phyloP scores from a whole-genome alignment of 2,888 invertebrate species.

The Acleris literana region DNA sequence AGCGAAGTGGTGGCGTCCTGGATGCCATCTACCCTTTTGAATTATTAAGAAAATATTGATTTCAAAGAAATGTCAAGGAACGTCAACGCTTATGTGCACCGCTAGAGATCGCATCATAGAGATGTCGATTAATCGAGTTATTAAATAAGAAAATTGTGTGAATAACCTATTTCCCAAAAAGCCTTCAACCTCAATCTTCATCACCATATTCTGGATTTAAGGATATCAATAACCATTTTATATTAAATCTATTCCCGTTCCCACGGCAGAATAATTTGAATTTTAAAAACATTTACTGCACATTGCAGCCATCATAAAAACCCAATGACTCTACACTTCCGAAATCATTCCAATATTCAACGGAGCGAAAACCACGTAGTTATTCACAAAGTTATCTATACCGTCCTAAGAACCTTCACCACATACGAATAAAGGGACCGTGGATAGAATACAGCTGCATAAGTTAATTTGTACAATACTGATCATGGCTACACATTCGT shows the following conservation, averaged over 20 bases:
- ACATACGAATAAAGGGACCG: not conserved
- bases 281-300: constrained; percentile 10
- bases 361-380: constrained; percentile 31
- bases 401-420: not conserved
- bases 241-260: not conserved
- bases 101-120: too few species aligned
- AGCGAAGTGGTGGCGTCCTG: too few species aligned
- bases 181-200: too few species aligned
- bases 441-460: constrained; percentile 5
- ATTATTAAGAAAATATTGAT: too few species aligned
- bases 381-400: constrained; percentile 16
- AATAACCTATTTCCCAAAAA: too few species aligned
- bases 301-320: constrained; percentile 11
- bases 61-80: too few species aligned
- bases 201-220: too few species aligned
- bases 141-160: too few species aligned
- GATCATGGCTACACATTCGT: constrained; percentile 34
- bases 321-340: constrained; percentile 17
- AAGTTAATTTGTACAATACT: constrained; percentile 19
- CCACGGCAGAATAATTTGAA: not conserved
- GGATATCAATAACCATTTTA: too few species aligned
- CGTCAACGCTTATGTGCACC: too few species aligned
- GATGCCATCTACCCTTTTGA: too few species aligned
- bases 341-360: constrained; percentile 12
- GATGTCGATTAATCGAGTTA: too few species aligned